Base-by-base conservation (phyloP, 2,797 vertebrate species). In the Mareca penelope region DNA sequence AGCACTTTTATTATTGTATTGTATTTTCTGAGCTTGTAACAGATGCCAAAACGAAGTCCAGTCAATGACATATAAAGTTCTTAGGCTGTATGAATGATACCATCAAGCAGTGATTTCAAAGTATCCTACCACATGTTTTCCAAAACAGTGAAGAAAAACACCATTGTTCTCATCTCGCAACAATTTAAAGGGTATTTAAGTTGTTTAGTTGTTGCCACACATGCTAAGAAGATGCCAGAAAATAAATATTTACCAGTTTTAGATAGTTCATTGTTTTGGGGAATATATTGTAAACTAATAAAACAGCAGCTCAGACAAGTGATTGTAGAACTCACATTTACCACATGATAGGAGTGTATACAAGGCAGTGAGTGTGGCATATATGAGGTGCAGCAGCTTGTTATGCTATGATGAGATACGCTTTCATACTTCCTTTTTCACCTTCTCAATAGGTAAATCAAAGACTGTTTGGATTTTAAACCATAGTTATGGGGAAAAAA, bases 1-100 rank as follows among this genome's bases (percentile, higher is more conserved):
- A 69, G 3, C 21, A 52, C 12, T 79, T 60, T 79, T 82, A 71
- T 42, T 75, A 12, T 22, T 83, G 2, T 55, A 42, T 88, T 93
- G 2, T 55, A 42, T 88, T 93, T 94, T 72, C n/a, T 69, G 29
- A 46, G 31, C 50, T 94, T 70, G 39, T 85, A 93, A 65, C 44
- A 68, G 48, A 55, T 65, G 73, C 16, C 68, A 52, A 84, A 84
- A 94, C 69, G 23, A 86, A 81, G 23, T 84, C 44, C 94, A 40
- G 7, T 88, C 61, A 75, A 40, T 50, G 48, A 33, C 53, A 37
- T 33, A 46, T 35, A 83, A 65, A 65, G 76, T n/a, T 75, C 40
- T 87, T 65, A 52, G 39, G 12, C 52, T 69, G 22, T 39, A 79
- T 75, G 85, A 92, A 53, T 50, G 85, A 64, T 48, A 33, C 3